Percentiles rank a stretch among this genome's conserved stretches.
These are phyloP conservation scores for Pteruthius melanotis DNA, from an alignment of 2,113 vertebrate genomes.

Conservation along the genomic window DNA sequence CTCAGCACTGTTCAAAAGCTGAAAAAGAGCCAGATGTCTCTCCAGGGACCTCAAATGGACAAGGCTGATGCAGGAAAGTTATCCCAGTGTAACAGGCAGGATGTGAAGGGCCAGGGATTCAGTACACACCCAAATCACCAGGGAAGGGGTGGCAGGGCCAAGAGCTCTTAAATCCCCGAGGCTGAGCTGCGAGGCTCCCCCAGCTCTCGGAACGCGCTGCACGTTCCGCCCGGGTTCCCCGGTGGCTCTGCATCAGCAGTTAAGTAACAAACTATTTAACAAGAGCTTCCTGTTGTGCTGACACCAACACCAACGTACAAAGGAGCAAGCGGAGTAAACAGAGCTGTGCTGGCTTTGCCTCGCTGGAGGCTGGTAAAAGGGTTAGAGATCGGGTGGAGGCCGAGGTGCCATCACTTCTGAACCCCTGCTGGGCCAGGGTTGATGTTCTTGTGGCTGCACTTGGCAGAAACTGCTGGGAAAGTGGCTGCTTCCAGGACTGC, in stretches of 20 bases:
- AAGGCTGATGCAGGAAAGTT: background rate
- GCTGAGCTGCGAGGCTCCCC: background rate
- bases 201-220: rapidly evolving
- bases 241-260: background rate
- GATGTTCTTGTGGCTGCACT: background rate
- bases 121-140: rapidly evolving
- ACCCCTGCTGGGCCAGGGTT: background rate
- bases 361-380: background rate
- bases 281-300: constrained; percentile 55
- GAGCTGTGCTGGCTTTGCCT: background rate
- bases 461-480: background rate
- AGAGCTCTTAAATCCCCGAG: background rate
- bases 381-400: rapidly evolving
- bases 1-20: background rate
- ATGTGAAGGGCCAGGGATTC: background rate
- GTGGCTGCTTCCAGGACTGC: background rate
- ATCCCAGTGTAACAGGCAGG: background rate
- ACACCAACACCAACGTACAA: background rate
- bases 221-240: background rate
- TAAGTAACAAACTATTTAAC: constrained; percentile 17
- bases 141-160: background rate
- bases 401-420: background rate
- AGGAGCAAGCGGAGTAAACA: background rate
- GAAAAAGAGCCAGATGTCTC: background rate
- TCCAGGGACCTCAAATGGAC: background rate